These are phyloP conservation scores for Morinoia aosen DNA, from an alignment of 2,888 invertebrate species.

Conservation along the genomic window DNA sequence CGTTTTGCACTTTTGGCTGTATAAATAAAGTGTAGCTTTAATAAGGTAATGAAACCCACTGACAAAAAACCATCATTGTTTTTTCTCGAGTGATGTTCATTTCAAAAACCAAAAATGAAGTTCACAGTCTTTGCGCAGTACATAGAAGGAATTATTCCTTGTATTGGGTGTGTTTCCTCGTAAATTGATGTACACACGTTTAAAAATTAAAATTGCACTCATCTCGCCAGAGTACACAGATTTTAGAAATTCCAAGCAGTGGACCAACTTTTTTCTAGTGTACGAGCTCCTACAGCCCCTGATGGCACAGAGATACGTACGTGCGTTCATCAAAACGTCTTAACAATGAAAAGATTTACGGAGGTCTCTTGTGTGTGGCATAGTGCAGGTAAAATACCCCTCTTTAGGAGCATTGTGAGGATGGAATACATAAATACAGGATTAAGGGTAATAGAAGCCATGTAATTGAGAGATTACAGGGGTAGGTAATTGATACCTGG, in stretches of 20 bases:
- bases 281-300: background rate
- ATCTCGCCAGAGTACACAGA: background rate
- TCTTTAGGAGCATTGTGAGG: background rate
- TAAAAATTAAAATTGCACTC: background rate
- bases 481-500: conserved; percentile 7
- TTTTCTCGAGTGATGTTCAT: no score
- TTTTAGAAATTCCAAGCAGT: background rate
- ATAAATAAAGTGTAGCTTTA: no score
- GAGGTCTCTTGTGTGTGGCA: background rate
- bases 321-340: background rate
- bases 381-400: background rate
- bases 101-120: background rate
- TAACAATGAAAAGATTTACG: background rate
- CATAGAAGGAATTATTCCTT: background rate
- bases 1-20: no score
- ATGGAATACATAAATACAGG: conserved; percentile 1
- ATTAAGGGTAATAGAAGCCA: conserved; percentile 12
- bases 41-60: no score
- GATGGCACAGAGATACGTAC: background rate
- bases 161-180: background rate
- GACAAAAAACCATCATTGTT: no score
- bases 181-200: background rate
- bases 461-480: conserved; percentile 27
- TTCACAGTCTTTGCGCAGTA: background rate
- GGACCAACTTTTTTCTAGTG: background rate